Evolutionary conservation across 1,140 invertebrate species (phyloP).

Genomic region (Myzus persicae): DNA sequence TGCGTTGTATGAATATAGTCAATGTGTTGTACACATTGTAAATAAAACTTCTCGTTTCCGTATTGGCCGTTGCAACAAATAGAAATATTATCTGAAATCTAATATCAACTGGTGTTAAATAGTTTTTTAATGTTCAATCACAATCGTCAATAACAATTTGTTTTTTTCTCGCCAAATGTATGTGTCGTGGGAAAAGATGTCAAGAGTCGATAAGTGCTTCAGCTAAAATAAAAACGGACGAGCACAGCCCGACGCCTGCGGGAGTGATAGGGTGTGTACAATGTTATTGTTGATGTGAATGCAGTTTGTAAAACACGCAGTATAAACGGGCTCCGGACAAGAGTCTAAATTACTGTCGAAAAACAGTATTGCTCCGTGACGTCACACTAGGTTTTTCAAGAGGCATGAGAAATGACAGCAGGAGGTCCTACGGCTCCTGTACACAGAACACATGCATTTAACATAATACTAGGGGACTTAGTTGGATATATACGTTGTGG

Average conservation of each 20-base stretch:
- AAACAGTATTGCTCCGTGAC: constrained; percentile 43
- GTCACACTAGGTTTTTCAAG: constrained; percentile 50
- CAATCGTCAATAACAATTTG: background rate
- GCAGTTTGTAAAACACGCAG: constrained; percentile 51
- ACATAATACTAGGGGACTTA: constrained; percentile 4
- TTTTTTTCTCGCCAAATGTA: constrained; percentile 16
- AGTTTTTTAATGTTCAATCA: constrained; percentile 31
- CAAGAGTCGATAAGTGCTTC: constrained; percentile 50
- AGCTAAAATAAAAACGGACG: constrained; percentile 47
- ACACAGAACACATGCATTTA: background rate
- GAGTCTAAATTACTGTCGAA: constrained; percentile 51
- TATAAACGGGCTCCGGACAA: constrained; percentile 47
- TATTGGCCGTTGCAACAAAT: background rate
- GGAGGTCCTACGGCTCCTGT: constrained; percentile 27
- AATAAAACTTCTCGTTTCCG: background rate
- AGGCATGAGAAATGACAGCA: constrained; percentile 51
- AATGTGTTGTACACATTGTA: background rate
- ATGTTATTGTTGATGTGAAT: constrained; percentile 49
- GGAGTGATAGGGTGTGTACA: constrained; percentile 50
- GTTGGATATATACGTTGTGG: constrained; percentile 19
- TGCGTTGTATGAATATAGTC: background rate
- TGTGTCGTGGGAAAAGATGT: constrained; percentile 57
- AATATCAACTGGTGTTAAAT: constrained; percentile 1
- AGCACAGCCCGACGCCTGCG: constrained; percentile 44
- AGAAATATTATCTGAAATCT: background rate